A percentile compares a stretch with the other conserved stretches of the same genome.
Evolutionary conservation across 2,113 vertebrate species (phyloP).

Genomic region (Hippocampus guttulatus): DNA sequence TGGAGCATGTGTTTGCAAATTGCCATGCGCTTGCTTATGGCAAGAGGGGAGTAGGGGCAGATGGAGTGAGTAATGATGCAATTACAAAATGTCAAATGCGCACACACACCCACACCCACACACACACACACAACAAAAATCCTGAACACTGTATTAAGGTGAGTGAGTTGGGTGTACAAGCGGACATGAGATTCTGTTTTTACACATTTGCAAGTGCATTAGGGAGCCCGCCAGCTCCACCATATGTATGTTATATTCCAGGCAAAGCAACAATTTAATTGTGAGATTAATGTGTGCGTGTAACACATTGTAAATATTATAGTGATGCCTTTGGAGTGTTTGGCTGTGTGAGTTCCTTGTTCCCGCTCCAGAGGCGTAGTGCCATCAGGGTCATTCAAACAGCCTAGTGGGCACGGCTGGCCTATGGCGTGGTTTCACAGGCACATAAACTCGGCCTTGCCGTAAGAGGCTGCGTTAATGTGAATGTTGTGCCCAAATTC

Average conservation of each 20-base stretch:
- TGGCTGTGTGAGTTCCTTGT: neutral
- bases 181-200: neutral
- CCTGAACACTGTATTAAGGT: neutral
- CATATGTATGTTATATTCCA: neutral
- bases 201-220: neutral
- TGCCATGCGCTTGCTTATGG: constrained; percentile 42
- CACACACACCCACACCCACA: constrained; percentile 23
- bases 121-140: neutral
- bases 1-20: constrained; percentile 59
- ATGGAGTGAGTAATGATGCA: constrained; percentile 61
- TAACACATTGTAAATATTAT: neutral
- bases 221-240: neutral
- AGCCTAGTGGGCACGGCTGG: neutral
- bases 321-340: neutral
- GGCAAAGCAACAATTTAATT: neutral
- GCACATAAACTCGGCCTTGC: neutral
- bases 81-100: constrained; percentile 66
- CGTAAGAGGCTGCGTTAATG: neutral
- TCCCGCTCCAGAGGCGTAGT: neutral
- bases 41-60: constrained; percentile 22
- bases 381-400: neutral
- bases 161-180: neutral
- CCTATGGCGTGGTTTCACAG: neutral
- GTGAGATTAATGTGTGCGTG: neutral
- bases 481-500: neutral